Base-by-base conservation (phyloP, 2,888 invertebrate species). In the Eilema depressum region DNA sequence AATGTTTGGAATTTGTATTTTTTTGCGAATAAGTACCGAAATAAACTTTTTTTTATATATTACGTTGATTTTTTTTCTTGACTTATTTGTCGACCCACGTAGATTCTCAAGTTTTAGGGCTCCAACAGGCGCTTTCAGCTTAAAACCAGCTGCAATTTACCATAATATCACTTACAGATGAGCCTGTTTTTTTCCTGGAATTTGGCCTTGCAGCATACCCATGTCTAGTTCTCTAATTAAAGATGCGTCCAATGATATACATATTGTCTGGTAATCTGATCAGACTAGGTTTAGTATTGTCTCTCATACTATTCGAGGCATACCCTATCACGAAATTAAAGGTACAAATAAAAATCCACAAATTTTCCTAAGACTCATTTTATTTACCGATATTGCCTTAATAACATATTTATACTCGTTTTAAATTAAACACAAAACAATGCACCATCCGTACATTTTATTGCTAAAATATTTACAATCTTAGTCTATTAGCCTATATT, bases 401-500 rank as follows among this genome's bases (percentile, higher is more conserved):
- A 63, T 25, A 68, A 63, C 37, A 26, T 63, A 76, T 73, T 71
- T 79, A 75, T 76, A 75, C 70, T 70, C 57, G 20, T 72, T 79
- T 41, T 79, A 75, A 68, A 69, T 76, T 11, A 26, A 67, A 66
- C 33, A 68, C 37, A 63, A 74, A n/a, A 73, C 61, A 70, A 69
- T 66, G 23, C 66, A 72, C 71, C 73, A 63, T 66, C 47, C 70
- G 67, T 72, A 75, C 60, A 71, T 73, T 76, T 33, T 61, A 72
- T 69, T 70, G 47, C 64, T 70, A 83, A 72, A n/a, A 73, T 85
- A 82, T 83, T 82, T 85, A 85, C 85, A 85, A 47, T 33, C 78
- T 76, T 83, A 84, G 14, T 57, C 30, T 84, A 84, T 69, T 84
- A 84, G 80, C 84, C 84, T 82, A 83, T 28, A 65, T 68, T 75